A percentile compares a stretch with the other conserved stretches of the same genome.
phyloP scores from a whole-genome alignment of 1,140 invertebrate genomes.

The Neuroterus valhalla region DNA sequence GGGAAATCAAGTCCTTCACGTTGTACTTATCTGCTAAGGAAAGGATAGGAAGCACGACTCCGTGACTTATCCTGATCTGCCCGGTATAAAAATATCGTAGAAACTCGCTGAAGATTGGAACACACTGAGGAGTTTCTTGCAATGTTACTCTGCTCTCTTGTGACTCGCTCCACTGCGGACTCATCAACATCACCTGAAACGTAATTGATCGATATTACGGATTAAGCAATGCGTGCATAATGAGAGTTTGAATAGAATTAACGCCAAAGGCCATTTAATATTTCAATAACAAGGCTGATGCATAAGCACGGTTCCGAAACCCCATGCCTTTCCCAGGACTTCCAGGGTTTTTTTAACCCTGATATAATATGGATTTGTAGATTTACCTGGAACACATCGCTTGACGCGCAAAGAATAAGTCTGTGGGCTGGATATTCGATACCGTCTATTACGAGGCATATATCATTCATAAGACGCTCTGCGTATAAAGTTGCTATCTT shows the following conservation, averaged over 20 bases:
- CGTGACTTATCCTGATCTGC: conserved; percentile 88
- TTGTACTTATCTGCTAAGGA: conserved; percentile 96
- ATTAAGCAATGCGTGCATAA: too few species aligned
- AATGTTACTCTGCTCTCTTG: conserved; percentile 88
- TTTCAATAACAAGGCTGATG: too few species aligned
- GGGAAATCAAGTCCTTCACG: conserved; percentile 88
- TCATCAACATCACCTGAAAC: conserved; percentile 93
- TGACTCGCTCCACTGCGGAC: conserved; percentile 93
- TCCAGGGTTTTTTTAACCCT: too few species aligned
- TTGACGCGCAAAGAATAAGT: conserved; percentile 94
- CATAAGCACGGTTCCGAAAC: too few species aligned
- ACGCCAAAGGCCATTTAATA: too few species aligned
- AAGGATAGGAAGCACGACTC: conserved; percentile 89
- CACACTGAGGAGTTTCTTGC: conserved; percentile 89
- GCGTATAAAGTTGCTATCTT: conserved; percentile 90
- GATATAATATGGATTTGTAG: background rate
- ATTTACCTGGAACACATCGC: conserved; percentile 93
- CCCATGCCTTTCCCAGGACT: too few species aligned
- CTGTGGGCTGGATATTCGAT: conserved; percentile 91
- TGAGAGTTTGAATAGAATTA: too few species aligned
- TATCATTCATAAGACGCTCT: conserved; percentile 90
- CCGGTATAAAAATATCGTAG: conserved; percentile 95
- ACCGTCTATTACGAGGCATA: conserved; percentile 86
- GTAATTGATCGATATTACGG: background rate
- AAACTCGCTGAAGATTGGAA: conserved; percentile 91